phyloP scores from a whole-genome alignment of 92 coral and sea anemone species.

The Heteractis magnifica region DNA sequence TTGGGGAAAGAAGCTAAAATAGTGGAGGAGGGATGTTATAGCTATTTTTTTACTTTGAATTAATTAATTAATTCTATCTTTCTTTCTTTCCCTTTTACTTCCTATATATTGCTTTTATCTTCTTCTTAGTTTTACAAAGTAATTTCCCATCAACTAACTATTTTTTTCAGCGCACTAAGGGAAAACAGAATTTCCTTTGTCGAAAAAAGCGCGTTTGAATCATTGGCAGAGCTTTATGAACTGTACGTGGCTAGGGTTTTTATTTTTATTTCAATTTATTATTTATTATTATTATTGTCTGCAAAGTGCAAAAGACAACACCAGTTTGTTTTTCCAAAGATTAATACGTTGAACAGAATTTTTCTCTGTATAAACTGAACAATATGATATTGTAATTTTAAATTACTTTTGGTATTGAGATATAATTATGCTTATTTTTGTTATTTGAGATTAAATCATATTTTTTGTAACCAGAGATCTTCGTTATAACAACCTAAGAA shows the following conservation, averaged over 20 bases:
- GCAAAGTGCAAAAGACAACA: not conserved
- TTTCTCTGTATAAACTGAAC: too few species aligned
- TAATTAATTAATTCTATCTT: not conserved
- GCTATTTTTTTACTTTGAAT: too few species aligned
- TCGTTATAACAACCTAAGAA: conserved; percentile 5
- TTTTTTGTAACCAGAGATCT: not conserved
- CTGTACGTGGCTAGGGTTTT: not conserved
- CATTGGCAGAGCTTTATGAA: not conserved
- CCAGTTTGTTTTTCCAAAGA: too few species aligned
- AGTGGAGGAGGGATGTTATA: too few species aligned
- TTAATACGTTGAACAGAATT: too few species aligned
- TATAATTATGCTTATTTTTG: too few species aligned
- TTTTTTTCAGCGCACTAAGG: not conserved
- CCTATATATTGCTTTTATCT: not conserved
- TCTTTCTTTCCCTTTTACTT: not conserved
- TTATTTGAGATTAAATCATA: not conserved
- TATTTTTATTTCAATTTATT: not conserved
- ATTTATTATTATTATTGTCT: not conserved
- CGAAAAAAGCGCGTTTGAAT: not conserved
- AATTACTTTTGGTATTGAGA: not conserved
- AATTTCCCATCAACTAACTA: not conserved
- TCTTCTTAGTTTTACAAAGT: not conserved
- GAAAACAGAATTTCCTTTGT: not conserved
- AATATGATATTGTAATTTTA: not conserved
- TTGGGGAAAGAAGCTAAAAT: not conserved